Evolutionary conservation across 2,888 invertebrate species (phyloP).

Genomic region (Plebejus argus): DNA sequence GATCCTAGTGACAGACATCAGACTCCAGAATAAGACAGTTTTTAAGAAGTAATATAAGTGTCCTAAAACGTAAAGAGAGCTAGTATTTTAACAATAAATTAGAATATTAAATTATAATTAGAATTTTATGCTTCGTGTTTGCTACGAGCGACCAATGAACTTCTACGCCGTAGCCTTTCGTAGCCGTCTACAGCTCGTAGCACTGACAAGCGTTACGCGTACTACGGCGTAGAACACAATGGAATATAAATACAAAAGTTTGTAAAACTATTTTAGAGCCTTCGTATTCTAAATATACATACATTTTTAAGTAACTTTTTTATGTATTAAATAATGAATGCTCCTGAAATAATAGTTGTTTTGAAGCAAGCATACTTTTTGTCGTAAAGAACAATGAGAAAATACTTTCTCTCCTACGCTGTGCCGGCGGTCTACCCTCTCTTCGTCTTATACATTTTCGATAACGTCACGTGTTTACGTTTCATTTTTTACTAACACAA

Average conservation of each 20-base stretch:
- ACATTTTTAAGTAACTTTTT: background rate
- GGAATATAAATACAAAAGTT: background rate
- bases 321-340: background rate
- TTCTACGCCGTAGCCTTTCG: background rate
- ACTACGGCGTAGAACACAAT: background rate
- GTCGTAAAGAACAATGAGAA: too few species aligned
- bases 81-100: too few species aligned
- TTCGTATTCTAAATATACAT: background rate
- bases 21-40: too few species aligned
- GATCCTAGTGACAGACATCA: too few species aligned
- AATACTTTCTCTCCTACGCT: too few species aligned
- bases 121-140: background rate
- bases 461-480: too few species aligned
- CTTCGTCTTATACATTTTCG: too few species aligned
- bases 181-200: background rate
- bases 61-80: too few species aligned
- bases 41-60: too few species aligned
- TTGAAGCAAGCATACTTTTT: too few species aligned
- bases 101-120: too few species aligned
- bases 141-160: background rate
- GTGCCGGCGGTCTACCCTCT: too few species aligned
- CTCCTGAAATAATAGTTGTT: background rate
- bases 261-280: background rate
- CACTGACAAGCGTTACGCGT: slow-evolving; percentile 2
- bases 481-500: background rate